Percentiles rank a stretch among this genome's conserved stretches.
Evolutionary conservation across 2,113 vertebrate species (phyloP).

Genomic region (Psittacus erithacus): DNA sequence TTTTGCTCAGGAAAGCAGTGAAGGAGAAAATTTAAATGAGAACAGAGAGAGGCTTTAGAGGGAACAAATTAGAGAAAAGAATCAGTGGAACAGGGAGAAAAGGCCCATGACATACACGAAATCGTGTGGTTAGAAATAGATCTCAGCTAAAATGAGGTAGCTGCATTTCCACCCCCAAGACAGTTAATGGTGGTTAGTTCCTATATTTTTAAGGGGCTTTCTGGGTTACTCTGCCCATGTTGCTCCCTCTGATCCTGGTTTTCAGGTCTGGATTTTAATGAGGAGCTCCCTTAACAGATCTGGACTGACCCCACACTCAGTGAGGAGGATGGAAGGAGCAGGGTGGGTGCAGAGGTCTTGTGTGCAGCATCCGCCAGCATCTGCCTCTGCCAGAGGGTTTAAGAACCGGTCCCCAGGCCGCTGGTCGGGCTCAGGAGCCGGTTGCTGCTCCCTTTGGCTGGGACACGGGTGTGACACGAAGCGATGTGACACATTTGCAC

Average conservation of each 20-base stretch:
- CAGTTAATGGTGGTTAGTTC: not conserved
- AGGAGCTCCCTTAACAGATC: not conserved
- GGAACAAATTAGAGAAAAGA: slow-evolving; percentile 45
- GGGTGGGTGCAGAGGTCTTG: rapidly evolving
- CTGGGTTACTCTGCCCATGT: not conserved
- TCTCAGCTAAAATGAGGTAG: slow-evolving; percentile 17
- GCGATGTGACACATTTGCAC: not conserved
- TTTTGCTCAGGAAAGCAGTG: not conserved
- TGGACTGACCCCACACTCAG: rapidly evolving
- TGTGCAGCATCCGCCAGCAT: rapidly evolving
- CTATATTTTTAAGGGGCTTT: not conserved
- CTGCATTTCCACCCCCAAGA: not conserved
- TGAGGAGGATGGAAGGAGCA: not conserved
- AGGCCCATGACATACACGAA: not conserved
- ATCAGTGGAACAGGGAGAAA: slow-evolving; percentile 46
- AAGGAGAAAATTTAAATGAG: slow-evolving; percentile 56
- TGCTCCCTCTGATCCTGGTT: not conserved
- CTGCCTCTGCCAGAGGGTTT: not conserved
- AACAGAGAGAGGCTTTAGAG: slow-evolving; percentile 52
- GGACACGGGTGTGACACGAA: not conserved
- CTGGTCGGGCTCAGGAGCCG: not conserved
- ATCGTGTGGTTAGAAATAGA: not conserved
- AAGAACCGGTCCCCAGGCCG: not conserved
- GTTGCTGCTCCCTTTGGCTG: not conserved
- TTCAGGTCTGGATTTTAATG: not conserved